Evolutionary conservation across 2,888 invertebrate species (phyloP).

Genomic region (Deroplatys truncata): DNA sequence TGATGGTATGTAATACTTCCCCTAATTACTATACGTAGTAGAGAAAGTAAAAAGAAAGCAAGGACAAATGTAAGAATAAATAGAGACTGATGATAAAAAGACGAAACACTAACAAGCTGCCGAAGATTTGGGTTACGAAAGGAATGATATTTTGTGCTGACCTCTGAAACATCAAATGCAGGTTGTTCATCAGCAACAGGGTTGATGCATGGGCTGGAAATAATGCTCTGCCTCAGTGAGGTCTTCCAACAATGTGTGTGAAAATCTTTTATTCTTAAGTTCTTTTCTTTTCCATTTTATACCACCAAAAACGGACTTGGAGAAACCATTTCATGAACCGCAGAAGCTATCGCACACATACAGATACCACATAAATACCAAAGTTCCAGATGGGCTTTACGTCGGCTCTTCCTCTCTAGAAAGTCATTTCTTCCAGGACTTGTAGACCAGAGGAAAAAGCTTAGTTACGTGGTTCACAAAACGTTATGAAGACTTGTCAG

Average conservation of each 20-base stretch:
- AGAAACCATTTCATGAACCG: neutral
- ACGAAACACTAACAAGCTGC: no score
- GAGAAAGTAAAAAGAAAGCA: no score
- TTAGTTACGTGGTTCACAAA: neutral
- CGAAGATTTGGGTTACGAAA: no score
- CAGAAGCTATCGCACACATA: neutral
- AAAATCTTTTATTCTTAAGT: neutral
- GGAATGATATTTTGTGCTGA: no score
- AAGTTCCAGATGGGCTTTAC: neutral
- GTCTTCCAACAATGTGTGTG: neutral
- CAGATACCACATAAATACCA: neutral
- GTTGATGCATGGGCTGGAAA: neutral
- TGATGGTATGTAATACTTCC: no score
- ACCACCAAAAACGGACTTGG: neutral
- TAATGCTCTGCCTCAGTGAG: neutral
- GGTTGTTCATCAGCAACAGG: no score
- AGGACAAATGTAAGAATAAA: neutral
- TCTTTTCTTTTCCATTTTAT: neutral
- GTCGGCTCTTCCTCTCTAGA: neutral
- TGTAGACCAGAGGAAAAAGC: neutral
- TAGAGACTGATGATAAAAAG: neutral
- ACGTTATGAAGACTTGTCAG: no score
- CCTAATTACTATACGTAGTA: no score
- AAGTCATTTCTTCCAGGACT: neutral
- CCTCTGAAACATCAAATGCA: no score